Percentiles rank a stretch among this genome's conserved stretches.
These are phyloP conservation scores for Galleria mellonella DNA, from an alignment of 1,140 invertebrate genomes.

Conservation along the genomic window DNA sequence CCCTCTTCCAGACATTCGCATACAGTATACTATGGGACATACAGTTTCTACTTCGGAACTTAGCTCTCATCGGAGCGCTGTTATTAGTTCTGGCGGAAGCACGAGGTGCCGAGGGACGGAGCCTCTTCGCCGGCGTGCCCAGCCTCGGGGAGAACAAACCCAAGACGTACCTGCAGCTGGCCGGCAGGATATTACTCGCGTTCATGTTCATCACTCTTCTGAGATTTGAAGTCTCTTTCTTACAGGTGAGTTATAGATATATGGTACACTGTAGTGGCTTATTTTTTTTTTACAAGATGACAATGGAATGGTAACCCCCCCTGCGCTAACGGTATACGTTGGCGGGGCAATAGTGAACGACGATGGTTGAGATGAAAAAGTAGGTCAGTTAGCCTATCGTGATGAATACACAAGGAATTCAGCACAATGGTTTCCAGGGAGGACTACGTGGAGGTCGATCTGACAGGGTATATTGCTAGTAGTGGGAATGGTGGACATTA, in stretches of 20 bases:
- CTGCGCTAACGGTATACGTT: no score
- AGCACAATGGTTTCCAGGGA: no score
- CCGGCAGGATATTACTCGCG: slow-evolving; percentile 95
- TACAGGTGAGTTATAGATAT: slow-evolving; percentile 80
- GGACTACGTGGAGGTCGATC: no score
- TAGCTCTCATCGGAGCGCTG: slow-evolving; percentile 96
- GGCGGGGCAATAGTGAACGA: no score
- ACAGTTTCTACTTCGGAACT: slow-evolving; percentile 95
- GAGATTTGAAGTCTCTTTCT: slow-evolving; percentile 92
- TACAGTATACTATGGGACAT: slow-evolving; percentile 99
- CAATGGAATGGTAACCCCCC: no score
- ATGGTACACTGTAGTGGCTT: no score
- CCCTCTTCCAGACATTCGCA: slow-evolving; percentile 87
- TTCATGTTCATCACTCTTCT: slow-evolving; percentile 99
- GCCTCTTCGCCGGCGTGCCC: slow-evolving; percentile 98
- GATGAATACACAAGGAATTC: no score
- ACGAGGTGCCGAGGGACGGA: slow-evolving; percentile 91
- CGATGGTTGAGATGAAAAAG: no score
- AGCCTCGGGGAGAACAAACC: slow-evolving; percentile 97
- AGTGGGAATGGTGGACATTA: no score
- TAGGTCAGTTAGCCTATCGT: no score
- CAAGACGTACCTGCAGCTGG: slow-evolving; percentile 97
- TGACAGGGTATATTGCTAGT: no score
- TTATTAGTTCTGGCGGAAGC: slow-evolving; percentile 96
- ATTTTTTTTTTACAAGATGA: no score